Base-by-base conservation (phyloP, 2,888 invertebrate genomes). In the Labia minor region DNA sequence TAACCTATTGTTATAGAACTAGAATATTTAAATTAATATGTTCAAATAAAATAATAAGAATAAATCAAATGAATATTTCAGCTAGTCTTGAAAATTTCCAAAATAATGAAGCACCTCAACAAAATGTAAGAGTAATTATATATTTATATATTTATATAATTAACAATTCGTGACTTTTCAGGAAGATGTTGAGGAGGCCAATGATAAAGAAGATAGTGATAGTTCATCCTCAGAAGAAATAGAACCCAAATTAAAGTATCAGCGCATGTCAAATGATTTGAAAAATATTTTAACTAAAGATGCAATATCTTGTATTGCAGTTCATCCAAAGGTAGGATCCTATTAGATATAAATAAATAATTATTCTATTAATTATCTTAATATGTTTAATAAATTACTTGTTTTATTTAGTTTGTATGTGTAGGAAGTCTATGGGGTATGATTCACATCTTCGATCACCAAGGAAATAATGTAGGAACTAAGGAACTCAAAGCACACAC, bases 391-490 rank as follows among this genome's bases (percentile, higher is more conserved):
- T 16, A 21, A 14, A 26, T 26, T 26, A 21, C n/a, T 66, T 26
- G 1, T 33, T 67, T 62, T 18, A 65, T 67, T 70, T 72, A 91
- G 89, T 95, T 96, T 78, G 83, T 96, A 65, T 94, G 94, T 73
- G 80, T 97, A 70, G 97, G 96, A 21, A 94, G 95, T 14, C 90
- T 92, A 75, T 92, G 90, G 87, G 97, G 97, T 1, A 84, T 86
- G 70, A 88, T 97, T 67, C 89, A 95, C 75, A 80, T 97, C 67
- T 77, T 97, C 67, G 96, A 97, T 77, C 95, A 95, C 77, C 89
- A 92, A 75, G 97, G 96, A 0, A 93, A 96, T 77, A 82, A 80
- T 0, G 84, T 85, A 18, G 81, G 83, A 71, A 85, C 84, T 65
- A 87, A 87, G 73, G 88, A 87, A 72, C 79, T 90, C 61, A 85